Evolutionary conservation across 2,113 vertebrate species (phyloP), one percentile per base, ranked within the genome.

Genomic region (Apeltes quadracus): DNA sequence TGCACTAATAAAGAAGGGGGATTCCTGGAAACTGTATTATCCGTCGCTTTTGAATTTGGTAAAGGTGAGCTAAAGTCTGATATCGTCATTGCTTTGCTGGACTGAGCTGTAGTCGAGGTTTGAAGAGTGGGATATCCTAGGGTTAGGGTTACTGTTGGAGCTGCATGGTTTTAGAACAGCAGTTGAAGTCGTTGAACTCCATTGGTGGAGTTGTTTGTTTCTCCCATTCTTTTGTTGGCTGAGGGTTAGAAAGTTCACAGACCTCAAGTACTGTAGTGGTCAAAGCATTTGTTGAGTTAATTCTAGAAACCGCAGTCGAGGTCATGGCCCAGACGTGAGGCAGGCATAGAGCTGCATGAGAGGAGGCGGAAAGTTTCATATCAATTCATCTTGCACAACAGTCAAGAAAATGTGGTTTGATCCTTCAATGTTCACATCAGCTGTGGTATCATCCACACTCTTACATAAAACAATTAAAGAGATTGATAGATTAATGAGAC

Each of bases 211-310:
- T 59, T 59, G 9, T 39, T n/a, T n/a, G 46, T 48, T 48, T 48
- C 18, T 48, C 18, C 44, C 16, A n/a, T 48, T 48, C 43, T 9
- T 12, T 25, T n/a, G 25, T 23, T 63, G 34, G 18, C 46, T 34
- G 15, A 61, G n/a, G 10, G 32, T 20, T 68, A 34, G 63, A 67
- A 25, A 25, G 20, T 14, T 34, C 7, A 44, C n/a, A 54, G 38
- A 54, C 43, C 36, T 68, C 34, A 3, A 20, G 22, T 53, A 8
- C 18, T 39, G 14, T 18, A 18, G 22, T 50, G 10, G 1, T 57
- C n/a, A 44, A 27, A 39, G 36, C 15, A 27, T 76, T 46, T 61
- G 18, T 43, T 54, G 53, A 41, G 23, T 59, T 61, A 4, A 43
- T 61, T 61, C 6, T n/a, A 38, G 53, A 51, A 63, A 20, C 13